Conservation (phyloP, 2,888 invertebrate species). For the Allolobophora icterica region DNA sequence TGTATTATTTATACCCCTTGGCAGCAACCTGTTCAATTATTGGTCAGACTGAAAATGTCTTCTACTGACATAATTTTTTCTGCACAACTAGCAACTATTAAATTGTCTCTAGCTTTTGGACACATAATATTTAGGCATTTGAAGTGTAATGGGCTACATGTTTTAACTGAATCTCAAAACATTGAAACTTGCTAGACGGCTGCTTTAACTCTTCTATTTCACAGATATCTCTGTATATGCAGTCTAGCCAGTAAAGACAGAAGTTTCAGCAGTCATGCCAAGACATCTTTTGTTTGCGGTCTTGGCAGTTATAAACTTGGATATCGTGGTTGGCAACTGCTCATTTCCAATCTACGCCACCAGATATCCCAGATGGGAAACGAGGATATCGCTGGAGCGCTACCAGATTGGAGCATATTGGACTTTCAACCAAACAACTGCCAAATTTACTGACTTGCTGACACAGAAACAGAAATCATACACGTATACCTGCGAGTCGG, state of each 20-base stretch:
- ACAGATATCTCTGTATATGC: background rate
- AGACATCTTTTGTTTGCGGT: background rate
- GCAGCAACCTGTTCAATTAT: no score
- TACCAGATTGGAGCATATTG: constrained; percentile 24
- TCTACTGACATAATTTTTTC: no score
- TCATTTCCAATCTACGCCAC: constrained; percentile 33
- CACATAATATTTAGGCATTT: no score
- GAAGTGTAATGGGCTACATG: background rate
- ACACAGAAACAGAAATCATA: background rate
- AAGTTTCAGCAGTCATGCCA: background rate
- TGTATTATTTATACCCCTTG: no score
- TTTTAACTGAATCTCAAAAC: background rate
- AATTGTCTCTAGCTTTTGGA: no score
- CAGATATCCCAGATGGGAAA: constrained; percentile 30
- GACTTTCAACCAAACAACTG: constrained; percentile 32
- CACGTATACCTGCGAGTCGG: background rate
- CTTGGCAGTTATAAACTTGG: background rate
- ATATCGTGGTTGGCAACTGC: constrained; percentile 24
- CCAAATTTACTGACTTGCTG: background rate
- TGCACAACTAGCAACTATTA: no score
- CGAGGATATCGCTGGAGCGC: constrained; percentile 22
- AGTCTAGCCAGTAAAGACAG: background rate
- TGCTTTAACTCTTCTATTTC: background rate
- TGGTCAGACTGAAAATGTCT: no score
- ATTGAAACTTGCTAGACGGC: background rate